Evolutionary conservation across 2,888 invertebrate species (phyloP), one percentile per base, ranked within the genome.

Genomic region (Micoletzkya japonica): DNA sequence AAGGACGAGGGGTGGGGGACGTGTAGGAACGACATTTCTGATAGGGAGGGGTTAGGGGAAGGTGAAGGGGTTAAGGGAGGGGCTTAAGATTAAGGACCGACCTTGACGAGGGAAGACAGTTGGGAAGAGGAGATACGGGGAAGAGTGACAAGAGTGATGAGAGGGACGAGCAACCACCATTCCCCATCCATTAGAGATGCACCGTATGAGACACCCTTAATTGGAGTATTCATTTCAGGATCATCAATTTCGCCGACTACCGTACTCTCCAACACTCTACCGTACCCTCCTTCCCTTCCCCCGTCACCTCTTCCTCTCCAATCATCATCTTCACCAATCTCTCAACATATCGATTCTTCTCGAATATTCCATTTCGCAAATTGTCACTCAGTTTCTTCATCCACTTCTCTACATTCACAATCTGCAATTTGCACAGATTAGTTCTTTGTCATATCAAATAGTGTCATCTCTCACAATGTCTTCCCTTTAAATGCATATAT

Each of bases 161-260:
- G 32, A 20, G 70, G 70, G 26, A 70, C 36, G 49, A 70, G 52
- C 32, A 61, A 61, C 60, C 61, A 70, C 70, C 70, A 70, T n/a
- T 44, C 44, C 10, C 44, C 44, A 44, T 14, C 44, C 10, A 44
- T 44, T 44, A 44, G 10, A 44, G 10, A 14, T 20, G 20, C 44
- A 44, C 10, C 20, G 44, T 14, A 44, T 20, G 20, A 14, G 44
- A 44, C 44, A n/a, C n/a, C n/a, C n/a, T n/a, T n/a, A n/a, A n/a
- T 39, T 17, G 17, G 17, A 39, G 17, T 17, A 10, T 39, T 39
- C 7, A 39, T 39, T 17, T 39, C 39, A 39, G 7, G 39, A 39
- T 39, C 39, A 39, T 39, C 14, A 52, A 52, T 14, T 20, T 14
- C 24, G 24, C n/a, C n/a, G n/a, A n/a, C n/a, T 24, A 54, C 7